A percentile compares a stretch with the other conserved stretches of the same genome.
phyloP scores from a whole-genome alignment of 2,797 vertebrate genomes.

The Hephaestus fuliginosus region DNA sequence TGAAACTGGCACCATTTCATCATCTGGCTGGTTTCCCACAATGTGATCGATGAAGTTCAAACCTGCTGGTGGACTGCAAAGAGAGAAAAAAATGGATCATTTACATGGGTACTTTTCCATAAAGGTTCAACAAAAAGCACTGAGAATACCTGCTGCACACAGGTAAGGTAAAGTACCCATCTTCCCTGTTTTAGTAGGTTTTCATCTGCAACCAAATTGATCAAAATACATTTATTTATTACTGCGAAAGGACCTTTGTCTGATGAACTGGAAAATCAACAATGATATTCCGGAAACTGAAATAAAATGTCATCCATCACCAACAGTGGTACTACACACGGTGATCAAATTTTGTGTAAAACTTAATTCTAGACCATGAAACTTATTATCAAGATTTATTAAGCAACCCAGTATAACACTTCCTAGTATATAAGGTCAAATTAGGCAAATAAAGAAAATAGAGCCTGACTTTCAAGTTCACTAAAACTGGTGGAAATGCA shows the following conservation, averaged over 20 bases:
- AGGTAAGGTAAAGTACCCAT: background rate
- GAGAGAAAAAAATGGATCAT: background rate
- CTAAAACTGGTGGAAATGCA: background rate
- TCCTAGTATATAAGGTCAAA: background rate
- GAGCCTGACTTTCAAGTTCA: background rate
- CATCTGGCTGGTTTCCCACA: conserved; percentile 91
- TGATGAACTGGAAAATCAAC: background rate
- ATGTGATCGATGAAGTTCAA: conserved; percentile 89
- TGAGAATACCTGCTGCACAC: background rate
- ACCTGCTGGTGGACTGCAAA: conserved; percentile 78
- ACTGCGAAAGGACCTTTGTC: background rate
- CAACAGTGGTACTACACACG: background rate
- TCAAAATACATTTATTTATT: background rate
- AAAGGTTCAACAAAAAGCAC: background rate
- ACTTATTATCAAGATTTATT: background rate
- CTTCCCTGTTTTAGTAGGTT: background rate
- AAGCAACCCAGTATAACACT: background rate
- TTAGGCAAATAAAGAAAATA: background rate
- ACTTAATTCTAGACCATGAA: background rate
- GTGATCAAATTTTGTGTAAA: background rate
- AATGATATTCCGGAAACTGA: background rate
- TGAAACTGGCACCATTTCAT: conserved; percentile 86
- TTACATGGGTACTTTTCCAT: conserved; percentile 22
- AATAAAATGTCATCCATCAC: background rate
- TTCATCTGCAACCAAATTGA: background rate